A percentile compares a stretch with the other conserved stretches of the same genome.
Conservation (phyloP, 2,888 invertebrate species). For the Melikaiella ostensackeni region DNA sequence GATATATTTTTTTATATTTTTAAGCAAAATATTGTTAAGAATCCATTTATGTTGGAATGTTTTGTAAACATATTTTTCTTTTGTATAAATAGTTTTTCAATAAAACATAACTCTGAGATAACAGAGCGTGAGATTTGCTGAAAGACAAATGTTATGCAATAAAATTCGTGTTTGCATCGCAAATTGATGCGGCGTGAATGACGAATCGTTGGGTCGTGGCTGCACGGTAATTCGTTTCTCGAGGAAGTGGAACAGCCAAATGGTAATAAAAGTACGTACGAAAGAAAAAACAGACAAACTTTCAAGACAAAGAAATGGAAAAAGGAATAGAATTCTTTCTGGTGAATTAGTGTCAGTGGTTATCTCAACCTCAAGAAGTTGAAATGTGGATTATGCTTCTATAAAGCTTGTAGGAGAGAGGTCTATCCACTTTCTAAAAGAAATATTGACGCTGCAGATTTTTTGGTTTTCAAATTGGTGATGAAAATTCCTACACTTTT, state of each 20-base stretch:
- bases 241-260: slow-evolving; percentile 17
- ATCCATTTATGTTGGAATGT: no score
- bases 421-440: background rate
- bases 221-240: slow-evolving; percentile 15
- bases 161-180: slow-evolving; percentile 21
- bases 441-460: background rate
- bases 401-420: background rate
- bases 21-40: no score
- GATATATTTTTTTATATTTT: no score
- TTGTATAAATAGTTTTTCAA: background rate
- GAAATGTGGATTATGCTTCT: background rate
- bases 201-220: slow-evolving; percentile 10
- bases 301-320: background rate
- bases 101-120: background rate
- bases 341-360: slow-evolving; percentile 6
- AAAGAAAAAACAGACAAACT: background rate
- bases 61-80: background rate
- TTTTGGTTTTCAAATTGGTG: no score
- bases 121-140: background rate
- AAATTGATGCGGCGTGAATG: slow-evolving; percentile 29
- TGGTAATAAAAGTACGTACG: background rate
- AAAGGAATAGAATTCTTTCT: background rate
- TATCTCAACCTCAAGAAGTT: background rate
- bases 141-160: slow-evolving; percentile 24
- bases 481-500: no score